Percentiles rank a stretch among this genome's conserved stretches.
Evolutionary conservation across 2,113 vertebrate species (phyloP).

Genomic region (human): GRCh38 chr1:113812501-113813000

Average conservation of each 20-base stretch:
- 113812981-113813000: not conserved
- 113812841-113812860: not conserved
- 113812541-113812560: not conserved
- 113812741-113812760: not conserved
- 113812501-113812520: constrained; percentile 72
- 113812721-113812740: constrained; percentile 56
- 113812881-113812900: not conserved
- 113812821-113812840: not conserved
- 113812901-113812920: not conserved
- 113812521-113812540: not conserved
- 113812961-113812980: not conserved
- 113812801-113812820: not conserved
- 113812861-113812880: too few species aligned
- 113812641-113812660: constrained; percentile 26
- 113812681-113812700: not conserved
- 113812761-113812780: constrained; percentile 45
- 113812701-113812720: not conserved
- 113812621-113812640: constrained; percentile 73
- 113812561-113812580: constrained; percentile 87
- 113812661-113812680: not conserved
- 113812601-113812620: constrained; percentile 34
- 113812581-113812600: constrained; percentile 78
- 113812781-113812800: constrained; percentile 26
- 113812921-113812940: not conserved
- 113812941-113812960: not conserved